Evolutionary conservation across 37 sponge, comb jelly and placozoan species (phyloP), one percentile per base, ranked within the genome.

Genomic region (Eunapius fragilis): DNA sequence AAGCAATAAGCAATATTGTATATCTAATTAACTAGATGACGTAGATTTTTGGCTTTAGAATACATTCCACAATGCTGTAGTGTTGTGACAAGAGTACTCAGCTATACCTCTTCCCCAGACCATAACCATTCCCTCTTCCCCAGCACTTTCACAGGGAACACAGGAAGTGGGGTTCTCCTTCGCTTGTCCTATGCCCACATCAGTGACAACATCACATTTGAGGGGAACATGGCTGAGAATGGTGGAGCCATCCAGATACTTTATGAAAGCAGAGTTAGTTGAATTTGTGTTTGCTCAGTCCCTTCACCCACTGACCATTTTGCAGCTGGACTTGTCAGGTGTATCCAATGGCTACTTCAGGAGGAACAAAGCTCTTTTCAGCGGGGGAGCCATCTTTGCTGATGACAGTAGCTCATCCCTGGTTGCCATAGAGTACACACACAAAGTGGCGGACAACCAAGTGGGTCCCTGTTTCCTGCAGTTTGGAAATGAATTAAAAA

Each of bases 301-400:
- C 31, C 83, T 35, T 11, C 68, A 9, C 75, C 0, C 68, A 33
- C 69, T 67, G 34, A 2, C 22, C 14, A 17, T 26, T 70, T 36
- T 37, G 11, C 74, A 93, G 93, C 87, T 93, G 28, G 85, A 89
- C 69, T 25, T 89, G 71, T 33, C 50, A 48, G 70, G 38, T 23
- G 75, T 80, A 10, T 37, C 50, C 25, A 41, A 69, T 48, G 93
- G 71, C 12, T 2, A 33, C 33, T 93, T 93, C 70, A 22, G 3
- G 24, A 25, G 76, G 70, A 93, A 93, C 83, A 80, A 30, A 45
- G 94, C 87, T n/a, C 14, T 25, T 6, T 80, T 77, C 47, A 45
- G 67, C 30, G 94, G 94, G 14, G 94, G 94, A 26, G 94, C 89
- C 45, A 87, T 93, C 14, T 90, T 45, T 82, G 94, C 87, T 47